These are phyloP conservation scores for Vesta saturnalis DNA, from an alignment of 2,888 invertebrate genomes.

Conservation along the genomic window DNA sequence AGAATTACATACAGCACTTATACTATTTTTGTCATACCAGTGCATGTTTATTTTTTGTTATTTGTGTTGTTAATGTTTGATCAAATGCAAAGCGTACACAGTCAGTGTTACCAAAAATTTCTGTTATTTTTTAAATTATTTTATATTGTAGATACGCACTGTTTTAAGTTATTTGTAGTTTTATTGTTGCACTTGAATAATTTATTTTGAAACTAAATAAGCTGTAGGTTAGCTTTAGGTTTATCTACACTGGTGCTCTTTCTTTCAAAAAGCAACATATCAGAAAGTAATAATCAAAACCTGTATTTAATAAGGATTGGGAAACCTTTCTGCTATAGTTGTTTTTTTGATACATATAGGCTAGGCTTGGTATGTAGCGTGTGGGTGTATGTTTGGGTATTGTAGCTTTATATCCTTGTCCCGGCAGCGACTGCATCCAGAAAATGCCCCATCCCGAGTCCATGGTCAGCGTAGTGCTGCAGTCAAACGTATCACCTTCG, in stretches of 20 bases:
- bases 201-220: slow-evolving; percentile 38
- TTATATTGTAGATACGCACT: slow-evolving; percentile 47
- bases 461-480: slow-evolving; percentile 60
- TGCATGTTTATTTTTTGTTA: slow-evolving; percentile 52
- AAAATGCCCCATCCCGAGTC: slow-evolving; percentile 57
- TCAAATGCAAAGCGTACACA: slow-evolving; percentile 45
- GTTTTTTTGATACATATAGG: slow-evolving; percentile 41
- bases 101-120: slow-evolving; percentile 49
- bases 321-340: slow-evolving; percentile 23
- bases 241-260: slow-evolving; percentile 33
- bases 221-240: slow-evolving; percentile 26
- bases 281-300: neutral
- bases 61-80: slow-evolving; percentile 54
- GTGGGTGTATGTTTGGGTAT: slow-evolving; percentile 56
- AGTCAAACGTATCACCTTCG: slow-evolving; percentile 65
- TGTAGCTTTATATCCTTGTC: slow-evolving; percentile 60
- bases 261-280: slow-evolving; percentile 20
- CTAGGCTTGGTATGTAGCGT: slow-evolving; percentile 54
- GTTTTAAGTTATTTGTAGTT: slow-evolving; percentile 45
- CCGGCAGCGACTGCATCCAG: slow-evolving; percentile 59
- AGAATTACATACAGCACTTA: slow-evolving; percentile 27
- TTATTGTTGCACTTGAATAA: slow-evolving; percentile 47
- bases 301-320: neutral
- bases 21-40: slow-evolving; percentile 31
- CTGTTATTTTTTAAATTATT: slow-evolving; percentile 47